Evolutionary conservation across 1,140 invertebrate species (phyloP), one percentile per base, ranked within the genome.

Genomic region (Pteromalus puparum): DNA sequence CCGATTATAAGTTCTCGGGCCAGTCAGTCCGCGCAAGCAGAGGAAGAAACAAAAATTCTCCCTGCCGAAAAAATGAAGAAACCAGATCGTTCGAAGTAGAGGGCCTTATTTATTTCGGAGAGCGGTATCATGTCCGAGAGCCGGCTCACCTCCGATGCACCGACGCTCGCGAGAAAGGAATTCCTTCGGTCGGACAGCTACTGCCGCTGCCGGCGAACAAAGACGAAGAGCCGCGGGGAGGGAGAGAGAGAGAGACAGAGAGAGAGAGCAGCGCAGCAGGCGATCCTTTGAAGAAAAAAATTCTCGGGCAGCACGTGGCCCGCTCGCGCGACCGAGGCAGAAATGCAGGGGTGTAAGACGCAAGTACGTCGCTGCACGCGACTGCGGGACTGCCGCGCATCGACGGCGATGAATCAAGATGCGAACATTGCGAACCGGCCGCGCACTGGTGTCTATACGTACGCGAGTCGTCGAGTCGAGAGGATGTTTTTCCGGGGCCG

Each of bases 281-380:
- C 53, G 87, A 86, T 28, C 75, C 90, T 91, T 91, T 89, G 88
- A 91, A 89, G 89, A 88, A 91, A 90, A 90, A 90, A 91, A 91
- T 92, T 91, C 90, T 91, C 86, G 82, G 84, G 87, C 79, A 89
- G 90, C 91, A 92, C 91, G 91, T 92, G 91, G 90, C 88, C 87
- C 83, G 68, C 82, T 21, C 38, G 65, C 77, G 26, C 67, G 67
- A 68, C 28, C 4, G 24, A 7, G 5, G 9, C 2, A 26, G 7
- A 68, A 68, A 21, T n/a, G 46, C 46, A 38, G 38, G 38, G 38
- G 38, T 9, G 9, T 38, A 38, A n/a, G n/a, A 38, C 38, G 30
- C 9, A 38, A 9, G 38, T 42, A 42, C 9, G 10, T 42, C 1
- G 9, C 38, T 42, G 38, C 38, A 42, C 38, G 38, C 38, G 38